Percentiles rank a stretch among this genome's conserved stretches.
phyloP scores from a whole-genome alignment of 1,140 invertebrate genomes.

The Plutomurus gul region DNA sequence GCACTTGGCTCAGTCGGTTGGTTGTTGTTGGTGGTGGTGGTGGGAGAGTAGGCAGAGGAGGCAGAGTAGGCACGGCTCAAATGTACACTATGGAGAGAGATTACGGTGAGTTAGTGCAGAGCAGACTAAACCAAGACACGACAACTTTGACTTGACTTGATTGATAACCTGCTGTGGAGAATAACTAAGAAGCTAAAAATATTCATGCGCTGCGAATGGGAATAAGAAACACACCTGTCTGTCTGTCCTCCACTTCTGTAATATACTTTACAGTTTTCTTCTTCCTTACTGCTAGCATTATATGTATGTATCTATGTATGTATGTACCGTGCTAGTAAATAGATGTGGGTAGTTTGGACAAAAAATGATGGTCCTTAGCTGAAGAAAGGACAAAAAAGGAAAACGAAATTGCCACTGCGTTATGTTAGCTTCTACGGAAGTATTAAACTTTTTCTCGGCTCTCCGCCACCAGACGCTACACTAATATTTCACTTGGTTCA shows the following conservation, averaged over 20 bases:
- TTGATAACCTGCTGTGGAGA: conserved; percentile 19
- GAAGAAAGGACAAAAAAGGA: no score
- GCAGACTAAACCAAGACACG: neutral
- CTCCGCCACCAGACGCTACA: no score
- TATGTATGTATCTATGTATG: no score
- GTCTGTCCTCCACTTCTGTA: neutral
- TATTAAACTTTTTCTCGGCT: no score
- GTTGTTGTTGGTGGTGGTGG: neutral
- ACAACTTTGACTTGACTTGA: conserved; percentile 13
- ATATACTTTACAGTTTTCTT: neutral
- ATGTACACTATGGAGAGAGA: neutral
- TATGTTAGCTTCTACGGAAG: no score
- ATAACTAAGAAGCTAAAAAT: conserved; percentile 22
- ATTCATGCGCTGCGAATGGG: conserved; percentile 22
- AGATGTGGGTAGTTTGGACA: no score
- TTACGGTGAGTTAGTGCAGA: neutral
- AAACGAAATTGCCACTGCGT: no score
- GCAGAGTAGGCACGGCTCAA: neutral
- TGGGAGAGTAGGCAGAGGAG: neutral
- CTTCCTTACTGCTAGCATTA: neutral
- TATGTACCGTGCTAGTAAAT: no score
- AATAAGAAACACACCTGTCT: conserved; percentile 9
- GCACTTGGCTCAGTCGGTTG: neutral
- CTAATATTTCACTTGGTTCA: no score
- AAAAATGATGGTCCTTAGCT: no score